Percentiles rank a stretch among this genome's conserved stretches.
phyloP scores from a whole-genome alignment of 2,888 invertebrate genomes.

The Hypolimnas misippus region DNA sequence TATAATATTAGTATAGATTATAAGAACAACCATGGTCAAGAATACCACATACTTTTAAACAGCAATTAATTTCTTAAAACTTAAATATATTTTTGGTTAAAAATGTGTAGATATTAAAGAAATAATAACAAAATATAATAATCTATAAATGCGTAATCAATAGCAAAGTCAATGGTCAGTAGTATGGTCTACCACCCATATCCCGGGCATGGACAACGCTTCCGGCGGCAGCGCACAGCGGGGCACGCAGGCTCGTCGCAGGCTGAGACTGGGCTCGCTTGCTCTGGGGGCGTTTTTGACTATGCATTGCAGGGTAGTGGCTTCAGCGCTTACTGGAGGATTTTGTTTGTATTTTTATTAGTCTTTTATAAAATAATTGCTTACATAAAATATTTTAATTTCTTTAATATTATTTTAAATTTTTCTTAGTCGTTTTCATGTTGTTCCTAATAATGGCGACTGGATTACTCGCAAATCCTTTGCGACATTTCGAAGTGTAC shows the following conservation, averaged over 20 bases:
- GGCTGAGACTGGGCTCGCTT: slow-evolving; percentile 62
- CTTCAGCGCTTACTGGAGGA: slow-evolving; percentile 66
- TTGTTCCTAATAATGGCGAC: slow-evolving; percentile 58
- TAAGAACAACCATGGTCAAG: no score
- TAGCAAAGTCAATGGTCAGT: slow-evolving; percentile 67
- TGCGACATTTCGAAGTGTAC: slow-evolving; percentile 76
- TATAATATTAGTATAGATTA: no score
- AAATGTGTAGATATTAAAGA: no score
- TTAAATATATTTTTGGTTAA: no score
- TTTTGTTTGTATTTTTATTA: slow-evolving; percentile 55
- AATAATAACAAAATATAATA: no score
- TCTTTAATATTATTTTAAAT: no score
- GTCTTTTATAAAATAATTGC: slow-evolving; percentile 1
- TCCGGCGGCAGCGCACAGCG: slow-evolving; percentile 49
- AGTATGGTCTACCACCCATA: slow-evolving; percentile 68
- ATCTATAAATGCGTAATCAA: neutral
- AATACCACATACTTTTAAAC: no score
- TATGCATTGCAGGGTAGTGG: slow-evolving; percentile 69
- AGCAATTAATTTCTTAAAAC: no score
- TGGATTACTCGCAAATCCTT: slow-evolving; percentile 62
- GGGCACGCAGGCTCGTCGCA: slow-evolving; percentile 56
- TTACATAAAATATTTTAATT: no score
- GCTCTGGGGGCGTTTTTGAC: slow-evolving; percentile 62
- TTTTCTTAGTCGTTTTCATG: slow-evolving; percentile 68
- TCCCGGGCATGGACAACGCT: slow-evolving; percentile 67